Evolutionary conservation across 53 echinoderm and acorn worm species (phyloP).

Genomic region (Astropecten irregularis): DNA sequence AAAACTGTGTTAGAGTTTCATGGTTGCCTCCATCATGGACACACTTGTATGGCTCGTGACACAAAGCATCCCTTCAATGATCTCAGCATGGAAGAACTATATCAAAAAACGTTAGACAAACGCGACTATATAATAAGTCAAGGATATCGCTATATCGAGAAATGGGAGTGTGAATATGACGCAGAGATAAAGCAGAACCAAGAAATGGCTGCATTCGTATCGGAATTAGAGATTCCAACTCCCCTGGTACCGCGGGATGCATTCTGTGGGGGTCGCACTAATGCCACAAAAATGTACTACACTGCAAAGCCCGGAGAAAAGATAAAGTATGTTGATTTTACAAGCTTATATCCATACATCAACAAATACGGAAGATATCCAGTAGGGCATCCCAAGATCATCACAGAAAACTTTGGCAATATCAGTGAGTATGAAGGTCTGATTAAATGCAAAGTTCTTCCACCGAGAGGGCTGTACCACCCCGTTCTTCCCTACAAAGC

Average conservation of each 20-base stretch:
- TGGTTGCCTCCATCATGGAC: slow-evolving; percentile 1
- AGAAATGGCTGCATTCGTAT: neutral
- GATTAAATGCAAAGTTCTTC: too few relatives aligned
- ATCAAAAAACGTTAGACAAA: slow-evolving; percentile 16
- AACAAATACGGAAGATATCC: too few relatives aligned
- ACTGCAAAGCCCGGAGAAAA: slow-evolving; percentile 2
- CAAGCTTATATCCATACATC: slow-evolving; percentile 60
- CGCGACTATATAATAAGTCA: neutral
- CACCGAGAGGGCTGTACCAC: slow-evolving; percentile 55
- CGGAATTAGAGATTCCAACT: neutral
- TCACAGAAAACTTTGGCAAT: slow-evolving; percentile 15
- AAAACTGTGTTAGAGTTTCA: slow-evolving; percentile 42
- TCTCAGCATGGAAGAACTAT: neutral
- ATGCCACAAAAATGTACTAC: slow-evolving; percentile 13
- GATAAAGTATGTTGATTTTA: slow-evolving; percentile 61
- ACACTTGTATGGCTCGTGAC: neutral
- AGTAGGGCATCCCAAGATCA: slow-evolving; percentile 41
- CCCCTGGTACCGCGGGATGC: slow-evolving; percentile 53
- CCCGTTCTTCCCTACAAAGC: slow-evolving; percentile 62
- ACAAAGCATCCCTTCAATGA: neutral
- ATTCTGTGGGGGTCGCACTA: too few relatives aligned
- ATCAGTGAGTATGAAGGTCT: neutral
- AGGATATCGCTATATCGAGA: slow-evolving; percentile 7
- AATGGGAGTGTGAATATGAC: slow-evolving; percentile 64
- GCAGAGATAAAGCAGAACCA: neutral